A percentile compares a stretch with the other conserved stretches of the same genome.
Evolutionary conservation across 2,113 vertebrate species (phyloP).

Genomic region (Pipa parva): DNA sequence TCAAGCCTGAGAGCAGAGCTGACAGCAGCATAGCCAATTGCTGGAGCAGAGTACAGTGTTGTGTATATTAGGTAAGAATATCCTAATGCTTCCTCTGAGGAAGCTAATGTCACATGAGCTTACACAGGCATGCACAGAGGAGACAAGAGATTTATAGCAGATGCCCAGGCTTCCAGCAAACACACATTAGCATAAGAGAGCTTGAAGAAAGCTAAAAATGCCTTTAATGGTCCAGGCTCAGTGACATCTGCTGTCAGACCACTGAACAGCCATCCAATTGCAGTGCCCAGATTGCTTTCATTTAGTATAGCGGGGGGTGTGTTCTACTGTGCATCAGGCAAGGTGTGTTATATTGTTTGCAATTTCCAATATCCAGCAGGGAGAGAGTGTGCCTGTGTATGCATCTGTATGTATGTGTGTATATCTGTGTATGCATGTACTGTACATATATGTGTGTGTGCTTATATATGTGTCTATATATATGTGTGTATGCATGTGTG

Average conservation of each 20-base stretch:
- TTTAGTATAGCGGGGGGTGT: neutral
- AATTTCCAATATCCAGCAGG: neutral
- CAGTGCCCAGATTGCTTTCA: neutral
- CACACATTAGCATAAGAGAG: constrained; percentile 24
- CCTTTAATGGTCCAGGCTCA: constrained; percentile 22
- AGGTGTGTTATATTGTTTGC: neutral
- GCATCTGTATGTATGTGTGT: too few relatives aligned
- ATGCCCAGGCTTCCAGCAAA: constrained; percentile 4
- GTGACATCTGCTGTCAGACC: constrained; percentile 40
- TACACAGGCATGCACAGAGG: constrained; percentile 7
- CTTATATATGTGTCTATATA: too few relatives aligned
- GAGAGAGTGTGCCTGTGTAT: too few relatives aligned
- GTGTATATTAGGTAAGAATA: too few relatives aligned
- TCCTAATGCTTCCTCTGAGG: neutral
- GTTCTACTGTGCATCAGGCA: neutral
- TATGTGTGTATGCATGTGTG: too few relatives aligned
- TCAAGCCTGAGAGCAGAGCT: too few relatives aligned
- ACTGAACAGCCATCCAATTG: constrained; percentile 22
- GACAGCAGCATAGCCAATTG: too few relatives aligned
- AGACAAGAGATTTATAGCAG: constrained; percentile 4
- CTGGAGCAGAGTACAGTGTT: too few relatives aligned
- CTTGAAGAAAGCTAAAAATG: neutral
- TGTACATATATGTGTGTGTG: too few relatives aligned
- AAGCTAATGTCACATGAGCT: constrained; percentile 26
- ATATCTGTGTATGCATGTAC: too few relatives aligned